Evolutionary conservation across 2,797 vertebrate species (phyloP), one percentile per base, ranked within the genome.

Genomic region (Malacoraja senta): DNA sequence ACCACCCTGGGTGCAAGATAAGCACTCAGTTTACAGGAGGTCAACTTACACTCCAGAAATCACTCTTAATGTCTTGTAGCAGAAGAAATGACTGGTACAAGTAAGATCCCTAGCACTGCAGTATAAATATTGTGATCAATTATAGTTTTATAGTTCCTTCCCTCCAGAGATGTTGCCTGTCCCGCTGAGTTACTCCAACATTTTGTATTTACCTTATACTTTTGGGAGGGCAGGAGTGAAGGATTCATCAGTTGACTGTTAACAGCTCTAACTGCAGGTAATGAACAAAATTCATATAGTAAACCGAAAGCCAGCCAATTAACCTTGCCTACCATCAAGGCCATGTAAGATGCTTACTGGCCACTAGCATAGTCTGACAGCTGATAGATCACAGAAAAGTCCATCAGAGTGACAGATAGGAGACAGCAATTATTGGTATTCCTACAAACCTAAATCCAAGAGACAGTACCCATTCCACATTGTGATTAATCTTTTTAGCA

Each of bases 361-460:
- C 72, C 90, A 44, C 4, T 58, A 10, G 9, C 21, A 26, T 72
- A 19, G 21, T 65, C 88, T 71, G 90, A 74, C 35, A 74, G 68
- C 9, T 74, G 90, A 92, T 92, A 44, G 44, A 92, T 92, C 38
- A 13, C 6, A 38, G 90, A 53, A 92, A 92, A 92, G 90, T 92
- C 90, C 38, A 76, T 74, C 24, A 76, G 35, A 74, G 38, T 76
- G 90, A 76, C 44, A 76, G 38, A 53, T 74, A 35, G 90, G 44
- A 58, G 90, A 92, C 26, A 92, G 90, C 71, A 92, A 58, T 92
- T 92, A 92, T 91, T 53, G 68, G 90, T 91, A 74, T 53, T 76
- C 38, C 24, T 74, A 76, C 35, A 74, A 53, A 74, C 44, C 24
- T 92, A 58, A 53, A 92, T 76, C 13, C 13, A 15, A 35, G 32